Conservation (phyloP, 2,797 vertebrate genomes). For the Hybognathus amarus region DNA sequence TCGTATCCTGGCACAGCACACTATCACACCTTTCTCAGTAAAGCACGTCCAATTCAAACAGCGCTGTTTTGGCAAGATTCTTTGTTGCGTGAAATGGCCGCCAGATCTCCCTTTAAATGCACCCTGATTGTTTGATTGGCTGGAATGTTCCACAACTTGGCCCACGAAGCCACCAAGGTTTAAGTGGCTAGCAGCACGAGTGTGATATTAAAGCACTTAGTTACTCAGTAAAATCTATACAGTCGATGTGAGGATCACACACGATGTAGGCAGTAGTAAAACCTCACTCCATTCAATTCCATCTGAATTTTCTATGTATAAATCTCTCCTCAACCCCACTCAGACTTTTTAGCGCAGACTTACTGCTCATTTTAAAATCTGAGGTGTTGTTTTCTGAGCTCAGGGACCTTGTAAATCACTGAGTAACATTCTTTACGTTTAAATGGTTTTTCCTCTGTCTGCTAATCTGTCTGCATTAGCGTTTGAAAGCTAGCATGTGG, state of each 20-base stretch:
- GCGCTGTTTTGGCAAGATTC: conserved; percentile 20
- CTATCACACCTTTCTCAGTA: conserved; percentile 35
- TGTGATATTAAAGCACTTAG: conserved; percentile 50
- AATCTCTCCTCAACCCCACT: conserved; percentile 16
- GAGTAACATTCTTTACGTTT: conserved; percentile 39
- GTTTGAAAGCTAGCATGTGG: conserved; percentile 39
- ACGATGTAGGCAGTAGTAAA: conserved; percentile 43
- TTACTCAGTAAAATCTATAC: conserved; percentile 43
- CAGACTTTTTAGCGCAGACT: conserved; percentile 15
- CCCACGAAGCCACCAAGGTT: conserved; percentile 36
- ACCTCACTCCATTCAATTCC: conserved; percentile 35
- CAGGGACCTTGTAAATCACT: conserved; percentile 25
- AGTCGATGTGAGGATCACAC: conserved; percentile 49
- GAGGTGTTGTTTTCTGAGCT: conserved; percentile 40
- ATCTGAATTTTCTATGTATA: conserved; percentile 39
- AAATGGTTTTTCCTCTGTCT: conserved; percentile 51
- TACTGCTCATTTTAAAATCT: conserved; percentile 44
- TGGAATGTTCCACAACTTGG: conserved; percentile 38
- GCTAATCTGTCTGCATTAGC: conserved; percentile 30
- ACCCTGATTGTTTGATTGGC: conserved; percentile 43
- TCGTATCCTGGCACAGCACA: conserved; percentile 11
- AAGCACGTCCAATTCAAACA: conserved; percentile 47
- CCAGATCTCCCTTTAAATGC: conserved; percentile 35
- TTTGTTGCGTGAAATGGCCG: conserved; percentile 9
- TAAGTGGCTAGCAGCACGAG: conserved; percentile 36